Conservation (phyloP, 2,797 vertebrate species). For the Paedocypris micromegethes region DNA sequence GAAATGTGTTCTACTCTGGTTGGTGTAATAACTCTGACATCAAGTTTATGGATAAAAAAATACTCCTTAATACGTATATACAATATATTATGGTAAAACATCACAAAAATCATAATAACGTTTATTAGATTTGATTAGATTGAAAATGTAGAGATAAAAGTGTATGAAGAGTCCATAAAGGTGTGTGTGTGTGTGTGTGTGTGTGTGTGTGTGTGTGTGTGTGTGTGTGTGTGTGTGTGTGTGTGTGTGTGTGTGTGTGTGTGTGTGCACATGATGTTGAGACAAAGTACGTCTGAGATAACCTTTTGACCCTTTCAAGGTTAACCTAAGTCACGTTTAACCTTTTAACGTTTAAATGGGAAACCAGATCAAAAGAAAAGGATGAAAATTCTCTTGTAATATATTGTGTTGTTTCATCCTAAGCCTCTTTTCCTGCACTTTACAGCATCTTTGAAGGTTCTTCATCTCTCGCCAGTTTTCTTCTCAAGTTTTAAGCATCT, state of each 20-base stretch:
- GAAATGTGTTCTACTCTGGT: no score
- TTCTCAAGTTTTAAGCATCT: slow-evolving; percentile 7
- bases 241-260: background rate
- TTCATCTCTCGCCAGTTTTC: slow-evolving; percentile 2
- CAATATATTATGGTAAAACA: no score
- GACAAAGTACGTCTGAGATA: slow-evolving; percentile 9
- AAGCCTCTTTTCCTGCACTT: background rate
- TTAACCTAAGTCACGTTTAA: background rate
- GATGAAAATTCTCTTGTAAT: background rate
- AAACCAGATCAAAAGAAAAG: slow-evolving; percentile 1
- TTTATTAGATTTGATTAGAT: background rate
- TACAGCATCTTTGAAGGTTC: background rate
- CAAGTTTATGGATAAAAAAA: no score
- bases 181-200: background rate
- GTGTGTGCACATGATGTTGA: slow-evolving; percentile 2
- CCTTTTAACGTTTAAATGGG: background rate
- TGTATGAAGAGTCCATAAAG: background rate
- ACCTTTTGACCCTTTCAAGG: slow-evolving; percentile 6
- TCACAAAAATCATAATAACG: no score
- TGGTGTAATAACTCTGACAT: no score
- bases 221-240: background rate
- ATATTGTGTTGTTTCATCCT: no score
- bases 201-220: background rate
- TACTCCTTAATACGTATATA: no score
- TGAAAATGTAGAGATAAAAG: background rate